Evolutionary conservation across 2,797 vertebrate genomes (phyloP).

Genomic region (Gorsachius magnificus): DNA sequence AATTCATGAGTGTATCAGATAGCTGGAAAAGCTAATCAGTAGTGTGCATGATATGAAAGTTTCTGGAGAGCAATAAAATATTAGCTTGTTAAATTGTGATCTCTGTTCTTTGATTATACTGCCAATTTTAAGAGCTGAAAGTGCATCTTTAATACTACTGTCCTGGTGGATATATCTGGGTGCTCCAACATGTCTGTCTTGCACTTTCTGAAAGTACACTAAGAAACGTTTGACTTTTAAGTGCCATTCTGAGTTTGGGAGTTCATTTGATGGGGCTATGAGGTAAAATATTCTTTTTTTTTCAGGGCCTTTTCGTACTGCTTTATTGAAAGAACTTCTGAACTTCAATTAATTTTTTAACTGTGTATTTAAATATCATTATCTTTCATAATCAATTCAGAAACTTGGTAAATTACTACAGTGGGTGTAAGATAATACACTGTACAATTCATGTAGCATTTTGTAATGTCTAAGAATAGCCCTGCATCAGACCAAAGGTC

Average conservation of each 20-base stretch:
- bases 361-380: neutral
- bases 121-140: neutral
- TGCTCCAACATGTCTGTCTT: neutral
- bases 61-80: conserved; percentile 24
- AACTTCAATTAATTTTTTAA: neutral
- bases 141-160: neutral
- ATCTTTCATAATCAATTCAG: neutral
- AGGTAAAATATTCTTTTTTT: neutral
- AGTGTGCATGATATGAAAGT: neutral
- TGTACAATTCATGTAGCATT: neutral
- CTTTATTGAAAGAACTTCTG: neutral
- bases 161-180: neutral
- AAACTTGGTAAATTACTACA: neutral
- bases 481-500: neutral
- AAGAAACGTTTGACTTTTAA: neutral
- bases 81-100: neutral
- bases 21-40: neutral
- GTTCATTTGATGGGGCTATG: neutral
- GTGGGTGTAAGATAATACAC: neutral
- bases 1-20: neutral
- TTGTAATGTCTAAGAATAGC: neutral
- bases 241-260: neutral
- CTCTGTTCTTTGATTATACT: neutral
- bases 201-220: neutral
- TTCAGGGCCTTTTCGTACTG: neutral